Evolutionary conservation across 2,888 invertebrate species (phyloP), one percentile per base, ranked within the genome.

Genomic region (Ochropacha duplaris): DNA sequence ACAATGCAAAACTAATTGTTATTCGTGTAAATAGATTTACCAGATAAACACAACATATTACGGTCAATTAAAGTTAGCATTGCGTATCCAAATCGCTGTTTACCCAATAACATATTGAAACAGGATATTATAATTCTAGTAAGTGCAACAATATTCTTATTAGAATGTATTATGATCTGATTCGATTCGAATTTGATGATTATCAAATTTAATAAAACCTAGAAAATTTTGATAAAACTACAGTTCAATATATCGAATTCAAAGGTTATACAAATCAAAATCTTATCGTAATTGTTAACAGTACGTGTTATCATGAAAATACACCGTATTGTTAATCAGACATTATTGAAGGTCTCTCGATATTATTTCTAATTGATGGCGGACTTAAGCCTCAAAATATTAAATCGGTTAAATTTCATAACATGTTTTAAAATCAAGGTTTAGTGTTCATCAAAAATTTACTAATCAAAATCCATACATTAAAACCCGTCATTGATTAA

Each of bases 1-100:
- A 72, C 71, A 68, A 76, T 76, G 79, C 74, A 64, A 76, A 80
- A 75, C 74, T 60, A 73, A 74, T 74, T 73, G 69, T 69, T 74
- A 60, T 28, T 52, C 16, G 61, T 59, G 55, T 54, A 55, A 56
- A 61, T 57, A 57, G 51, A 58, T 59, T 56, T 58, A 54, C 44
- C 19, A 58, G 63, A 59, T 34, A 58, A 62, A 59, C 55, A 36
- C 55, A 51, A 49, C 62, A 62, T 64, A 55, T 57, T 28, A 50
- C 57, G 62, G 69, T 62, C 58, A 44, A 60, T 60, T 19, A 19
- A 49, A 12, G 11, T 19, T 31, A 34, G 16, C 52, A 19, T 34
- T 19, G 28, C 31, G 8, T 31, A 28, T 28, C 24, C 9, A 49
- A 9, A 31, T 19, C 2, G 34, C 34, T 34, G 4, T 3, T 9